Evolutionary conservation across 1,140 invertebrate species (phyloP), one percentile per base, ranked within the genome.

Genomic region (Venturia canescens): DNA sequence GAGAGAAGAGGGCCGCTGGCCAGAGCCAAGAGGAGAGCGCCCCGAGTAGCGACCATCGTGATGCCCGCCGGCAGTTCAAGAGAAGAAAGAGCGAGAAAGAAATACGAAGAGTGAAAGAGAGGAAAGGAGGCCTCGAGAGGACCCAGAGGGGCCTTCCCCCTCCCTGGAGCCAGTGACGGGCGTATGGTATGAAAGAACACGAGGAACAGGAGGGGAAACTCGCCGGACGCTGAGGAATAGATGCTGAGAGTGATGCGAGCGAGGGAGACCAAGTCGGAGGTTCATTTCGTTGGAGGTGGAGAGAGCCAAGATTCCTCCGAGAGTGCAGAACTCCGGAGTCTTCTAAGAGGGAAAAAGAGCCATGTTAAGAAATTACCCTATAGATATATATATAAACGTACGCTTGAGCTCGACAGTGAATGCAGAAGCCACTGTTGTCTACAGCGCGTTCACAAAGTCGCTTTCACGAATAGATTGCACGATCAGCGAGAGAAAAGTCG

Each of bases 21-120:
- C 72, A 78, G 74, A 72, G n/a, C 50, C 50, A 83, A 76, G 72
- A 60, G 53, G 57, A 72, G 82, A 72, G 76, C 53, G 70, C 78
- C 78, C 50, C 74, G 77, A 74, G 88, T 87, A 88, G 88, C 88
- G 86, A 86, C 85, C 88, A 88, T 82, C 80, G 80, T 84, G 83
- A 89, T 90, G 88, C 87, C 88, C 86, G 87, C 83, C 85, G 89
- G 89, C 88, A 80, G 83, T 85, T 81, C 84, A 81, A 63, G 60
- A 69, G 60, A 83, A 76, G 77, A 67, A 67, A 48, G 63, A 72
- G 74, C 29, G 78, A 79, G 70, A 75, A 79, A 83, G 79, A 75
- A 77, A 80, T 34, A 60, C 50, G 21, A 78, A 63, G 70, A 79
- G 80, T 81, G 81, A 78, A 77, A 79, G 38, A 63, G 48, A 34